Evolutionary conservation across 2,797 vertebrate species (phyloP).

Genomic region (Squalus acanthias): DNA sequence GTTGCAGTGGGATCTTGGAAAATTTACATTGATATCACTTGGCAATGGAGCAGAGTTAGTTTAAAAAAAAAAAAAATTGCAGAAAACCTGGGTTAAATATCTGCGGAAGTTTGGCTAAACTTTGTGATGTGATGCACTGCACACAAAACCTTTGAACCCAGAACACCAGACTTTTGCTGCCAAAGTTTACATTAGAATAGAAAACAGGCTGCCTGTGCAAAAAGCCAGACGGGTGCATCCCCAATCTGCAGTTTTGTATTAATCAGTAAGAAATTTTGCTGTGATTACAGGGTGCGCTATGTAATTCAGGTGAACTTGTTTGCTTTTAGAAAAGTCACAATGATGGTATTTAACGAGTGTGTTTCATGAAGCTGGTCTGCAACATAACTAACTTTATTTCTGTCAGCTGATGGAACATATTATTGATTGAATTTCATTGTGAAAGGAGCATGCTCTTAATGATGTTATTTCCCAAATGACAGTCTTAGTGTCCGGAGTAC

Average conservation of each 20-base stretch:
- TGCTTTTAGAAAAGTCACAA: not conserved
- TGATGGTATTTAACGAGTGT: not conserved
- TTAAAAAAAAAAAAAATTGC: not conserved
- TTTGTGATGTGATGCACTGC: not conserved
- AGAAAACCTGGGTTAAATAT: not conserved
- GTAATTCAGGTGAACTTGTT: not conserved
- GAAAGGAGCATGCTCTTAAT: not conserved
- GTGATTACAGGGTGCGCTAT: not conserved
- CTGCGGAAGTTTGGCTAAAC: not conserved
- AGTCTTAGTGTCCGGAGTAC: slow-evolving; percentile 74
- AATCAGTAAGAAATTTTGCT: not conserved
- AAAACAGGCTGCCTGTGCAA: not conserved
- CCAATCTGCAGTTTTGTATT: not conserved
- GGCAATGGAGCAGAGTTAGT: not conserved
- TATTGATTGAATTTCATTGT: slow-evolving; percentile 16
- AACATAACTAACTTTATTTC: not conserved
- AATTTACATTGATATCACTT: not conserved
- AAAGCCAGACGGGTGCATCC: not conserved
- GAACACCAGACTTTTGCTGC: not conserved
- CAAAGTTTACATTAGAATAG: not conserved
- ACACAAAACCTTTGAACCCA: not conserved
- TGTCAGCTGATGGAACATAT: not conserved
- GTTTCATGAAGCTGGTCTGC: not conserved
- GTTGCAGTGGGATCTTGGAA: not conserved
- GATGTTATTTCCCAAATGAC: slow-evolving; percentile 69